Evolutionary conservation across 2,113 vertebrate species (phyloP).

Genomic region (Marcusenius ussheri): DNA sequence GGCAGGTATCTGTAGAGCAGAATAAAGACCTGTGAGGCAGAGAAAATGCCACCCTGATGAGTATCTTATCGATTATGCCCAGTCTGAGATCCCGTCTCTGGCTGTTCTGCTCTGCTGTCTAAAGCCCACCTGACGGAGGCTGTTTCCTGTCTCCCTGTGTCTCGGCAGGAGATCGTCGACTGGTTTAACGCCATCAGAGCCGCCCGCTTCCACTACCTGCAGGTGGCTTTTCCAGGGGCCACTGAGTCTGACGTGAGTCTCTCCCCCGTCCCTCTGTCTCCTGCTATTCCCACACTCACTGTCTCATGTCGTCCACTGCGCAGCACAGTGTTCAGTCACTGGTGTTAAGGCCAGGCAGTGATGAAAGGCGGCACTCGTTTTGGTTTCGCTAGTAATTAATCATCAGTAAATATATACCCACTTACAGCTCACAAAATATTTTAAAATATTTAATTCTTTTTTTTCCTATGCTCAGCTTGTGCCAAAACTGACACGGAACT

Average conservation of each 20-base stretch:
- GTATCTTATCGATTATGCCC: not conserved
- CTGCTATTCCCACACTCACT: not conserved
- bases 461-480: constrained; percentile 56
- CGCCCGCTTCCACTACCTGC: constrained; percentile 74
- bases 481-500: constrained; percentile 76
- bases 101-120: not conserved
- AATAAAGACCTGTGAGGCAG: not conserved
- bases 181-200: constrained; percentile 85
- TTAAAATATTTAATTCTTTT: not conserved
- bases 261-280: not conserved
- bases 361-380: not conserved
- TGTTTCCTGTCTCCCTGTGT: not conserved
- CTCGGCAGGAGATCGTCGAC: constrained; percentile 77
- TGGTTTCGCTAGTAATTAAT: not conserved
- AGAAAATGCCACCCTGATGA: not conserved
- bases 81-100: not conserved
- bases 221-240: constrained; percentile 56
- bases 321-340: not conserved
- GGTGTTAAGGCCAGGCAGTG: not conserved
- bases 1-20: not conserved
- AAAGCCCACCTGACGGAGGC: not conserved
- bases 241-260: constrained; percentile 40
- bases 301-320: not conserved
- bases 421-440: not conserved
- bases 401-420: not conserved